Evolutionary conservation across 2,888 invertebrate genomes (phyloP).

Genomic region (Dinocampus coccinellae): DNA sequence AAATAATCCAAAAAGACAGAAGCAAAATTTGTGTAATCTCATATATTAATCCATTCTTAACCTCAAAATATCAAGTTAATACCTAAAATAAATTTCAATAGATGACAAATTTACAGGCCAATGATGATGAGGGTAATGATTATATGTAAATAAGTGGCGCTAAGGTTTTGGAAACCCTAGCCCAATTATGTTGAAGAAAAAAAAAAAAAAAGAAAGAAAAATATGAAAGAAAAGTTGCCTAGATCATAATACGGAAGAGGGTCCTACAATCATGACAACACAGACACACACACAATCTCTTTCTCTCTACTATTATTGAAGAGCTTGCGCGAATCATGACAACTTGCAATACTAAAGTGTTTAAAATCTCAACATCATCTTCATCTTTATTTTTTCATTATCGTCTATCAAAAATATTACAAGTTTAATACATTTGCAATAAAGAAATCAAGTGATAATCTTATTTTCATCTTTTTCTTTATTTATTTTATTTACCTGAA

Average conservation of each 20-base stretch:
- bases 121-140: background rate
- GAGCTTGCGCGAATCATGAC: constrained; percentile 58
- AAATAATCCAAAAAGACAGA: no score
- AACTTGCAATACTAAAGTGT: constrained; percentile 55
- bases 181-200: background rate
- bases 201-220: background rate
- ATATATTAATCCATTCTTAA: background rate
- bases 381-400: no score
- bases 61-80: background rate
- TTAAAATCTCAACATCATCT: constrained; percentile 1
- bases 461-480: background rate
- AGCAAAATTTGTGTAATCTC: background rate
- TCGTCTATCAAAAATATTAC: background rate
- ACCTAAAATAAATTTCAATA: background rate
- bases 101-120: background rate
- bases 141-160: constrained; percentile 28
- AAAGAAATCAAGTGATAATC: no score
- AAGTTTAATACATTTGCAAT: no score
- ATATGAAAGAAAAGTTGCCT: no score
- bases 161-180: background rate
- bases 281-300: constrained; percentile 12
- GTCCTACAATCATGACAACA: constrained; percentile 26
- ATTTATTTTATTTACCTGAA: background rate
- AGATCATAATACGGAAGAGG: constrained; percentile 6
- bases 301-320: constrained; percentile 10